A percentile compares a stretch with the other conserved stretches of the same genome.
Conservation (phyloP, 2,797 vertebrate species). For the Cirrhinus molitorella region DNA sequence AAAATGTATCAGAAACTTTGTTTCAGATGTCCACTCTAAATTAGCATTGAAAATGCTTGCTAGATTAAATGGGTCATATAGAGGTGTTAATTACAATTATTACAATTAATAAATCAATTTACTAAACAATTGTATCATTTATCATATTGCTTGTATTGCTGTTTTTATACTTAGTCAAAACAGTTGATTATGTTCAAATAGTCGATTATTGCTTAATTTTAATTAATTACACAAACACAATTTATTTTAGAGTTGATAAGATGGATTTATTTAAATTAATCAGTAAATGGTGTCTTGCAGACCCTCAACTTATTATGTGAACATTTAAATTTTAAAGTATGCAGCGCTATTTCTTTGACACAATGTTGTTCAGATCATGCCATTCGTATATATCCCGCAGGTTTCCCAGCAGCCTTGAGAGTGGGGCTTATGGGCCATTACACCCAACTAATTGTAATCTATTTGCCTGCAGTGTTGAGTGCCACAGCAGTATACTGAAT, state of each 20-base stretch:
- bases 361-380: slow-evolving; percentile 57
- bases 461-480: slow-evolving; percentile 65
- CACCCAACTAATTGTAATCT: slow-evolving; percentile 67
- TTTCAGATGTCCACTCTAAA: not conserved
- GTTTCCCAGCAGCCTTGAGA: slow-evolving; percentile 61
- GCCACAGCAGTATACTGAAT: slow-evolving; percentile 61
- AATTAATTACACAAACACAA: not conserved
- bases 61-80: not conserved
- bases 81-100: no score
- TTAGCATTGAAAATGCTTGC: not conserved
- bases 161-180: not conserved
- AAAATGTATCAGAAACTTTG: not conserved
- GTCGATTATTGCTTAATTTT: not conserved
- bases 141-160: not conserved
- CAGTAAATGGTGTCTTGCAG: slow-evolving; percentile 8
- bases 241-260: not conserved
- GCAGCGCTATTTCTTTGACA: slow-evolving; percentile 42
- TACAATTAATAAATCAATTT: not conserved
- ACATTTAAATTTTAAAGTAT: slow-evolving; percentile 43
- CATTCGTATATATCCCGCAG: slow-evolving; percentile 58
- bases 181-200: no score
- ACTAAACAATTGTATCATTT: not conserved
- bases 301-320: slow-evolving; percentile 45
- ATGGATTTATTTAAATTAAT: not conserved
- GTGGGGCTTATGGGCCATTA: slow-evolving; percentile 68